Percentiles rank a stretch among this genome's conserved stretches.
phyloP scores from a whole-genome alignment of 2,888 invertebrate genomes.

The Ischnus inquisitorius region DNA sequence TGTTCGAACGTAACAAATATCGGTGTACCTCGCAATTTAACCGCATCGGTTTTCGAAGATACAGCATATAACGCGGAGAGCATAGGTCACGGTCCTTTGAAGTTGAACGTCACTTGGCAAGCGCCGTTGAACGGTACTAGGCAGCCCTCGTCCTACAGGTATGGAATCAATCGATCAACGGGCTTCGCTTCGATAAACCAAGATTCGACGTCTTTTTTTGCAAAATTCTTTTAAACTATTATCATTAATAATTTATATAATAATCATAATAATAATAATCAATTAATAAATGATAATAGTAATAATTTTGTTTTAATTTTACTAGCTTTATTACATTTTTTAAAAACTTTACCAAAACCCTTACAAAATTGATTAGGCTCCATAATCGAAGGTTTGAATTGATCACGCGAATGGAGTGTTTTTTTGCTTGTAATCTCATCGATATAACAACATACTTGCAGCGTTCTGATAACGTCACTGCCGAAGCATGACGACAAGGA shows the following conservation, averaged over 20 bases:
- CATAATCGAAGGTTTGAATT: background rate
- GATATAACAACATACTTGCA: slow-evolving; percentile 59
- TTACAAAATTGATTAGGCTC: background rate
- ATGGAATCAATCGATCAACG: background rate
- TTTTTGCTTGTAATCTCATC: background rate
- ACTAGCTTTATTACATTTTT: too few species aligned
- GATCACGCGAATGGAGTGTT: background rate
- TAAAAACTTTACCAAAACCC: too few species aligned
- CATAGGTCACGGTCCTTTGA: slow-evolving; percentile 70
- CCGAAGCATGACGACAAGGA: slow-evolving; percentile 47
- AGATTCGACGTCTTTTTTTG: too few species aligned
- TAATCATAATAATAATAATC: too few species aligned
- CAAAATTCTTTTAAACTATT: too few species aligned
- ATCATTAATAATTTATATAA: too few species aligned
- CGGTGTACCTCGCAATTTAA: slow-evolving; percentile 73
- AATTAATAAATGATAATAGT: too few species aligned
- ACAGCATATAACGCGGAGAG: slow-evolving; percentile 42
- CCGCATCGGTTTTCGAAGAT: slow-evolving; percentile 73
- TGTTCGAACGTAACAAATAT: slow-evolving; percentile 36
- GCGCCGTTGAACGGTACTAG: slow-evolving; percentile 68
- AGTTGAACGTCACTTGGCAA: slow-evolving; percentile 79
- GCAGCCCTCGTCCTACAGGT: slow-evolving; percentile 80
- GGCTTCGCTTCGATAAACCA: too few species aligned
- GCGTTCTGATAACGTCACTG: slow-evolving; percentile 76
- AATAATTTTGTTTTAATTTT: too few species aligned